phyloP scores from a whole-genome alignment of 92 coral and sea anemone species.

The Palythoa caribaeorum region DNA sequence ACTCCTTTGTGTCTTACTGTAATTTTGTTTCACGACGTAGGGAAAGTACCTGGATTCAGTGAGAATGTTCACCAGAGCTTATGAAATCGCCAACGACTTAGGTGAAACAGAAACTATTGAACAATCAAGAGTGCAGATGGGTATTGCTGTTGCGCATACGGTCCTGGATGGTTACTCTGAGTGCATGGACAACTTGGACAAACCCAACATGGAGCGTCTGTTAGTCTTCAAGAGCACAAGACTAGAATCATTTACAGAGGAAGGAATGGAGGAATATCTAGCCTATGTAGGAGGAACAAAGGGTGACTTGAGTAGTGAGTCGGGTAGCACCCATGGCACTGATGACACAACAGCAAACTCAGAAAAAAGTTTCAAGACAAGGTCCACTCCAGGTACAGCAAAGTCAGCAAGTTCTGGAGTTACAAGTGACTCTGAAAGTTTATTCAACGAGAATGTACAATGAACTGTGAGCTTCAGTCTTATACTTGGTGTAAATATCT shows the following conservation, averaged over 20 bases:
- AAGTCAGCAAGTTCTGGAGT: constrained; percentile 65
- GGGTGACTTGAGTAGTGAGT: constrained; percentile 65
- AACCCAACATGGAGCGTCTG: constrained; percentile 75
- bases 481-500: background rate
- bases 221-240: constrained; percentile 92
- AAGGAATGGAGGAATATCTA: constrained; percentile 46
- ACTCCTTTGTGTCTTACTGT: background rate
- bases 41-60: constrained; percentile 94
- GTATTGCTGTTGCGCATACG: constrained; percentile 88
- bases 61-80: constrained; percentile 89
- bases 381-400: constrained; percentile 26
- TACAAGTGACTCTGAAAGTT: constrained; percentile 62
- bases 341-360: constrained; percentile 42
- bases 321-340: constrained; percentile 45
- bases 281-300: constrained; percentile 1
- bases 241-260: constrained; percentile 77
- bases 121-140: constrained; percentile 86
- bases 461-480: background rate
- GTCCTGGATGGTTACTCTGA: constrained; percentile 81
- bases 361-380: background rate
- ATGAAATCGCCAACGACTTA: constrained; percentile 91
- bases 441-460: constrained; percentile 16
- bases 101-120: constrained; percentile 78
- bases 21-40: constrained; percentile 38
- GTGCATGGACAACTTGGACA: constrained; percentile 83